phyloP scores from a whole-genome alignment of 1,140 invertebrate species.

The Ceratina japonica region DNA sequence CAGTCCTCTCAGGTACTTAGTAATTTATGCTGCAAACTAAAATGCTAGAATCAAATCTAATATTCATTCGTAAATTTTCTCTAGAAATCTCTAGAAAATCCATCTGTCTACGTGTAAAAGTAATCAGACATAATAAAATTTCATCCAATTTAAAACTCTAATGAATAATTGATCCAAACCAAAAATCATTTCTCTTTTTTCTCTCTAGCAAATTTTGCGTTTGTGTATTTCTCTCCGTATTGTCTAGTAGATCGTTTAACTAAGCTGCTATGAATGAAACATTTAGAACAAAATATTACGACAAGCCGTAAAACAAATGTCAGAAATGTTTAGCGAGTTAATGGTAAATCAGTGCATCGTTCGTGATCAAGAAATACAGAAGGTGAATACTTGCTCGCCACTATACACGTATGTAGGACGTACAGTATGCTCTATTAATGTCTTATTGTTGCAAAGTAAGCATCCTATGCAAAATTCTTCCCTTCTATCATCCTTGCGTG shows the following conservation, averaged over 20 bases:
- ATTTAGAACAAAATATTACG: conserved; percentile 39
- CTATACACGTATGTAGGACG: background rate
- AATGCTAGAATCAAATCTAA: conserved; percentile 47
- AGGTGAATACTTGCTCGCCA: conserved; percentile 33
- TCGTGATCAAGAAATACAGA: conserved; percentile 50
- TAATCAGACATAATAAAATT: conserved; percentile 10
- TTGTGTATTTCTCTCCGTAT: conserved; percentile 38
- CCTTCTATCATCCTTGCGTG: conserved; percentile 39
- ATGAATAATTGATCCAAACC: background rate
- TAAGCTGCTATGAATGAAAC: conserved; percentile 27
- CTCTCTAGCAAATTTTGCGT: conserved; percentile 3
- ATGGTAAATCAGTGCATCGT: conserved; percentile 32
- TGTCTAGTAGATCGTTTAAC: conserved; percentile 51
- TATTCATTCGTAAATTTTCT: conserved; percentile 36
- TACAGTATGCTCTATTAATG: conserved; percentile 30
- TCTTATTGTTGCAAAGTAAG: conserved; percentile 45
- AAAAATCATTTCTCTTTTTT: background rate
- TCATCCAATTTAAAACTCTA: conserved; percentile 4
- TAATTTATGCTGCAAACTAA: conserved; percentile 55
- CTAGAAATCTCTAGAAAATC: conserved; percentile 42
- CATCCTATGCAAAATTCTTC: conserved; percentile 42
- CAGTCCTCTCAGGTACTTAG: conserved; percentile 57
- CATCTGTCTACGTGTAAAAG: background rate
- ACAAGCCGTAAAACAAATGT: conserved; percentile 12
- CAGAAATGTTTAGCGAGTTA: conserved; percentile 3